Base-by-base conservation (phyloP, 2,113 vertebrate species). In the Elachura formosa region DNA sequence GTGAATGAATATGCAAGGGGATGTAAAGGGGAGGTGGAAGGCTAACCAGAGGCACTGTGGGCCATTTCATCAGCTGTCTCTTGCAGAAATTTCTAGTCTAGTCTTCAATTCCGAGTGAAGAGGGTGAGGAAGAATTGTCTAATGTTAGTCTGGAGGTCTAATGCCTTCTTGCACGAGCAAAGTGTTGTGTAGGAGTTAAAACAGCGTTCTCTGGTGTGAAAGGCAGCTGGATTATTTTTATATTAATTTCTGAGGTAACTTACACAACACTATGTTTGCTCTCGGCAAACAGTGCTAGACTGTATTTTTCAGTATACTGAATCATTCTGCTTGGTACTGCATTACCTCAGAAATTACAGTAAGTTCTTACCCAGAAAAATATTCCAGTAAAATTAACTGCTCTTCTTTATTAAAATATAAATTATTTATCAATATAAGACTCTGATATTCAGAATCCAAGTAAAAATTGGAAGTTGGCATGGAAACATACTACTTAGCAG, bases 331-430 rank as follows among this genome's bases (percentile, higher is more conserved):
- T 79, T 87, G 86, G 38, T 69, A 58, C 66, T 91, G 66, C 54
- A 89, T 11, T 87, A 89, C 25, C 58, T 90, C 45, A 78, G 72
- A 87, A 94, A 92, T 40, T 79, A 80, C 49, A 84, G 54, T 52
- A 79, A 82, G 45, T 41, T 73, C 67, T 75, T 87, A 33, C 16
- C 21, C 73, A 55, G 69, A 68, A 89, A 93, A 84, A 75, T 40
- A 89, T 54, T 78, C 55, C 58, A 66, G 34, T 61, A 55, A 56
- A 80, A 90, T 81, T 90, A 94, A 31, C 77, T 76, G 58, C 84
- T 91, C 12, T 82, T 87, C n/a, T 34, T 91, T 89, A 82, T 89
- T 93, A 89, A 91, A 91, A 69, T 63, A 92, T 43, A 91, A 93
- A 84, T 89, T 77, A 81, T 89, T 90, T 92, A 69, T 95, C 54